Conservation (phyloP, 1,140 invertebrate species). For the Mercenaria mercenaria region DNA sequence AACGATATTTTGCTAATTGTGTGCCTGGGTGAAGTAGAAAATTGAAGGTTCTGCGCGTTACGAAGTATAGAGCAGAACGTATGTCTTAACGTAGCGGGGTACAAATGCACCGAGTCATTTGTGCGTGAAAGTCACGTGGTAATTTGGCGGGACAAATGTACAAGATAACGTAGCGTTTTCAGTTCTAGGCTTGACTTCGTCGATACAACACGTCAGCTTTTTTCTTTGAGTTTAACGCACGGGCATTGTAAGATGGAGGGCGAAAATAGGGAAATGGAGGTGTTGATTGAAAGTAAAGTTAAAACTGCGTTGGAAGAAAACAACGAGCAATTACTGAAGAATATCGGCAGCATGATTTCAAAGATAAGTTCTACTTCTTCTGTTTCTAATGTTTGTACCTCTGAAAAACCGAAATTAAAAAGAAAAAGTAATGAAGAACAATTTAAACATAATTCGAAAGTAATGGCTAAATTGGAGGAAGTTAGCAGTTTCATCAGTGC, state of each 20-base stretch:
- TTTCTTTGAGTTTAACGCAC: too few species aligned
- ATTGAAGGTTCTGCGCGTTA: neutral
- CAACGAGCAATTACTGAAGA: neutral
- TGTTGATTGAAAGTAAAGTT: neutral
- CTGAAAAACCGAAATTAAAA: neutral
- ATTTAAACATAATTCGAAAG: slow-evolving; percentile 7
- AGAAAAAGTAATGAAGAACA: slow-evolving; percentile 41
- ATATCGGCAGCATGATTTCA: neutral
- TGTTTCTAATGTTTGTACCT: neutral
- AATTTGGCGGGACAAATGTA: too few species aligned
- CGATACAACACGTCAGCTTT: neutral
- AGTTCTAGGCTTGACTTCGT: neutral
- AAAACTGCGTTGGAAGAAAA: neutral
- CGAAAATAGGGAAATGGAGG: neutral
- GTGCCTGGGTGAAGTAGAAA: too few species aligned
- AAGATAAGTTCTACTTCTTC: slow-evolving; percentile 17
- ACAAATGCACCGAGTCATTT: neutral
- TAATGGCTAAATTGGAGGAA: neutral
- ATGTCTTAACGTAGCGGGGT: neutral
- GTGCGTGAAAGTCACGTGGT: neutral
- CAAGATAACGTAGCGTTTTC: neutral
- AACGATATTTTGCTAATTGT: too few species aligned
- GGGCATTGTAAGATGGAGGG: neutral
- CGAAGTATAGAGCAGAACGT: neutral
- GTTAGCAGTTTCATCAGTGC: neutral